A percentile compares a stretch with the other conserved stretches of the same genome.
These are phyloP conservation scores for Chloroceryle amazona DNA, from an alignment of 2,797 vertebrate species.

Conservation along the genomic window DNA sequence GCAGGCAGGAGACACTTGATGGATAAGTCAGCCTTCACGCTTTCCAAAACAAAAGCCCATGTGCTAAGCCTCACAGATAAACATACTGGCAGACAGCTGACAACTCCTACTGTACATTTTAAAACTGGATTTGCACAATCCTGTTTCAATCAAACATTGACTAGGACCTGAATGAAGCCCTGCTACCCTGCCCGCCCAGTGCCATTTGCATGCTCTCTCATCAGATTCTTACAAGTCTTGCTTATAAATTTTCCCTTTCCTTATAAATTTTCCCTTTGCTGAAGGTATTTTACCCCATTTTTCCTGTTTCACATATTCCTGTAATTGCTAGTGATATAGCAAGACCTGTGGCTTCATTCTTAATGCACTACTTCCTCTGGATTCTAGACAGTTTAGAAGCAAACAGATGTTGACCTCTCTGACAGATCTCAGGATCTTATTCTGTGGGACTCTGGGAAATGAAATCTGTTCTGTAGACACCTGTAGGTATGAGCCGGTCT, in stretches of 20 bases:
- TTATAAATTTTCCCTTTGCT: not conserved
- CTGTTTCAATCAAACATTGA: not conserved
- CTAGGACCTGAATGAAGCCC: rapidly evolving
- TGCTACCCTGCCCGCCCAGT: not conserved
- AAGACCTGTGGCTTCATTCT: not conserved
- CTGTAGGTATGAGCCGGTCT: not conserved
- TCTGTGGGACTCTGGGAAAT: not conserved
- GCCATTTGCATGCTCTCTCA: not conserved
- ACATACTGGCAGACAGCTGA: not conserved
- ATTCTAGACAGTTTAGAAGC: not conserved
- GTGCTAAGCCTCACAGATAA: not conserved
- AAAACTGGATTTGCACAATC: not conserved
- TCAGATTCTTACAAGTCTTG: not conserved
- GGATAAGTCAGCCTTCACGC: not conserved
- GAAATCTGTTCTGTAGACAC: not conserved
- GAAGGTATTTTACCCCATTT: not conserved
- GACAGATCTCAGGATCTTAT: not conserved
- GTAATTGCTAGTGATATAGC: not conserved
- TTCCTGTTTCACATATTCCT: not conserved
- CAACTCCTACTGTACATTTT: not conserved
- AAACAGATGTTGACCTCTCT: not conserved
- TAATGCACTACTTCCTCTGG: not conserved
- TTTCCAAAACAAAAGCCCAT: not conserved
- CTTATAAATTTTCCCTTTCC: not conserved
- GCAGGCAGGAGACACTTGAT: not conserved